A percentile compares a stretch with the other conserved stretches of the same genome.
Evolutionary conservation across 30 jellyfish, hydroid and myxozoan species (phyloP).

Genomic region (Chrysaora quinquecirrha): DNA sequence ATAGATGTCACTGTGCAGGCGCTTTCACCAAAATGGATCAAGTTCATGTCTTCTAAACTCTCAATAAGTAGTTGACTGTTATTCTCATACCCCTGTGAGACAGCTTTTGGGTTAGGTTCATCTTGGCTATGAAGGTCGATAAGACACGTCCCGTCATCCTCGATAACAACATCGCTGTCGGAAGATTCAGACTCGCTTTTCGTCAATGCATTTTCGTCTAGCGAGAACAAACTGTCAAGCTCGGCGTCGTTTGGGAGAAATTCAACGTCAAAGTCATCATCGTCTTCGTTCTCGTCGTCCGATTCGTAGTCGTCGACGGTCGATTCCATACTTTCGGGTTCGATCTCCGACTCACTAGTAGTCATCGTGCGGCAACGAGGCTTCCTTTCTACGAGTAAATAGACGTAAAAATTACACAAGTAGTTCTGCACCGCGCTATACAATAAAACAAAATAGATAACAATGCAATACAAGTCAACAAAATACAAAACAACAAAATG

Average conservation of each 20-base stretch:
- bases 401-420: no score
- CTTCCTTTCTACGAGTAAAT: no score
- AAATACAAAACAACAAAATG: no score
- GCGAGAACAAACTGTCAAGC: not conserved
- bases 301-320: not conserved
- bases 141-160: not conserved
- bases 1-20: not conserved
- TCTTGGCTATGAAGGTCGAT: not conserved
- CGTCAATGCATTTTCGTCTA: not conserved
- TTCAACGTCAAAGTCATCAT: not conserved
- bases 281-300: constrained; percentile 20
- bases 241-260: not conserved
- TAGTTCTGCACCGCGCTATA: no score
- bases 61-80: not conserved
- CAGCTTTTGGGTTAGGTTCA: not conserved
- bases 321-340: constrained; percentile 19
- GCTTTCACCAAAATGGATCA: not conserved
- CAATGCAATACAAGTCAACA: no score
- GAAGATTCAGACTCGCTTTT: not conserved
- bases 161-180: not conserved
- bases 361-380: constrained; percentile 12
- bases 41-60: not conserved
- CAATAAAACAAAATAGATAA: no score
- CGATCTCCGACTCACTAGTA: constrained; percentile 23
- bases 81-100: not conserved